These are phyloP conservation scores for Pharmacophagus antenor DNA, from an alignment of 2,888 invertebrate genomes.

Conservation along the genomic window DNA sequence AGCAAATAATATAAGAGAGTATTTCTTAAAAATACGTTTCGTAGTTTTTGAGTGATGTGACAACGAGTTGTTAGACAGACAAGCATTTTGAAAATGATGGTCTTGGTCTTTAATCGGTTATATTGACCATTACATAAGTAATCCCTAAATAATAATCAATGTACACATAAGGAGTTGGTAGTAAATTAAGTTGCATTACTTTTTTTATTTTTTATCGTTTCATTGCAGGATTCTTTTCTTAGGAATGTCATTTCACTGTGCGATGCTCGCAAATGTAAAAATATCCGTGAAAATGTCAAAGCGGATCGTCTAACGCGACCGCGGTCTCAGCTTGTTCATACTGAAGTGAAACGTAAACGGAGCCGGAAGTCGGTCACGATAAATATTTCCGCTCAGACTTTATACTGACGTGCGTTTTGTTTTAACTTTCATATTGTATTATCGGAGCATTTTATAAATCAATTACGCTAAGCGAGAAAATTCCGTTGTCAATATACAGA, in stretches of 20 bases:
- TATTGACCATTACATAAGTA: too few relatives aligned
- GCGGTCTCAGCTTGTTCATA: slow-evolving; percentile 38
- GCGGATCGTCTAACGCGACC: slow-evolving; percentile 23
- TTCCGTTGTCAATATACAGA: too few relatives aligned
- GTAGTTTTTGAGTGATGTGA: too few relatives aligned
- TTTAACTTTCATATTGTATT: slow-evolving; percentile 46
- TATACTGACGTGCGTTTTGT: slow-evolving; percentile 42
- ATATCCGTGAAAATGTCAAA: not conserved
- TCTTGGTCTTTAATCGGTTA: too few relatives aligned
- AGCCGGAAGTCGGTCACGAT: slow-evolving; percentile 50
- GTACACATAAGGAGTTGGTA: too few relatives aligned
- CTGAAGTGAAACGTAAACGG: slow-evolving; percentile 43
- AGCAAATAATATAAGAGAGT: too few relatives aligned
- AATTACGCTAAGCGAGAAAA: too few relatives aligned
- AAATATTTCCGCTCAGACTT: slow-evolving; percentile 54
- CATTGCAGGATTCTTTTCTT: not conserved
- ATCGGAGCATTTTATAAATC: slow-evolving; percentile 38
- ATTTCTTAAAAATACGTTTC: too few relatives aligned
- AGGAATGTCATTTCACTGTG: not conserved
- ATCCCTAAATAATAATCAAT: too few relatives aligned
- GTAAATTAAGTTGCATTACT: too few relatives aligned
- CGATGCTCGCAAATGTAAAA: not conserved
- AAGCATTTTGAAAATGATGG: too few relatives aligned
- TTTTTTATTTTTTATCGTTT: not conserved
- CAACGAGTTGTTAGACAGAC: too few relatives aligned